Evolutionary conservation across 2,797 vertebrate genomes (phyloP), one percentile per base, ranked within the genome.

Genomic region (Simalia tracyae): DNA sequence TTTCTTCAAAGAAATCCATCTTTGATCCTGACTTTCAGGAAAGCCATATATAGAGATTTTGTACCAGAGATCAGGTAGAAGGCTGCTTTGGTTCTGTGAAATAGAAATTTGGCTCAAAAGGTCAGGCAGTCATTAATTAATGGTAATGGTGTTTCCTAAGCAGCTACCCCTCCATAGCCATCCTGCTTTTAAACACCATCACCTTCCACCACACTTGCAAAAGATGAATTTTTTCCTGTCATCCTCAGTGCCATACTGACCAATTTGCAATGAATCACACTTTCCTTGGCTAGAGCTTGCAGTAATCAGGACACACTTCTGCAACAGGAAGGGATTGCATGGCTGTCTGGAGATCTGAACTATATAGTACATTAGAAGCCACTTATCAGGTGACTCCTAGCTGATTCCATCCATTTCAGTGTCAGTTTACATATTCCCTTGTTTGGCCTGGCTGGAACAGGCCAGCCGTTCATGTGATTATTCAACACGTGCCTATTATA

Each of bases 151-250:
- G 1, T n/a, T 63, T 31, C 57, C 22, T 63, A 36, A 87, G 63
- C 24, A 92, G 22, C 28, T 86, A 68, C 22, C 54, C 42, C 36
- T 42, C 9, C 54, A 28, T 5, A 54, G 68, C n/a, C 46, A 61
- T 15, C 2, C n/a, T 42, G 14, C 86, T 87, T 64, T 76, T 81
- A n/a, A 59, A 87, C n/a, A 15, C 36, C 15, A 59, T 36, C n/a
- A 5, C 3, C 31, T 76, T 90, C 28, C 57, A 57, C 42, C 8
- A 81, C 22, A 61, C 1, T 42, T 86, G 19, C 56, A 68, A 63
- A 84, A 94, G 93, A 92, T 87, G 86, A 84, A 92, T 85, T 42
- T 61, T 42, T 60, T 88, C 93, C 91, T 64, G 93, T 92, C 64
- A 94, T 93, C 42, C 84, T 57, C 31, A 85, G 91, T 22, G n/a